phyloP scores from a whole-genome alignment of 2,888 invertebrate genomes.

The Gari tellinella region DNA sequence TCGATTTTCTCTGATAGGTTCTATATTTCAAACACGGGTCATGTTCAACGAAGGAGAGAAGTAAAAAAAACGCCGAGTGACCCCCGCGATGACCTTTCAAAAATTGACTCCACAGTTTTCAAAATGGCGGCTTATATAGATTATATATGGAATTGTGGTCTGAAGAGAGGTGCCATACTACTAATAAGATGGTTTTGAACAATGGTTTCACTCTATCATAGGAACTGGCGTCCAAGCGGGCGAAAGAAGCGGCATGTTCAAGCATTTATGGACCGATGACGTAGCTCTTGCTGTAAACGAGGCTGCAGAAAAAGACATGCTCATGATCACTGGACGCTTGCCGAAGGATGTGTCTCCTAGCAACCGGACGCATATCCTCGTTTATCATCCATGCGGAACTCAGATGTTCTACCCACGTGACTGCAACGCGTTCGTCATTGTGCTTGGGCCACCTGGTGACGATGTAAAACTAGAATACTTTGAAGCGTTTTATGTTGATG shows the following conservation, averaged over 20 bases:
- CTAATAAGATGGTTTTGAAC: no score
- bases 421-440: slow-evolving; percentile 30
- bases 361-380: slow-evolving; percentile 52
- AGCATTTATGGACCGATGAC: slow-evolving; percentile 54
- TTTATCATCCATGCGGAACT: slow-evolving; percentile 65
- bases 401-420: slow-evolving; percentile 50
- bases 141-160: no score
- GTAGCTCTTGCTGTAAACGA: slow-evolving; percentile 40
- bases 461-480: slow-evolving; percentile 61
- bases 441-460: slow-evolving; percentile 61
- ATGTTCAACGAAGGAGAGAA: no score
- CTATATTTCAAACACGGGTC: no score
- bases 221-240: slow-evolving; percentile 59
- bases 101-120: no score
- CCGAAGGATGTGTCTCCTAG: slow-evolving; percentile 31
- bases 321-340: slow-evolving; percentile 49
- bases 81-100: no score
- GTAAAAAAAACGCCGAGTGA: no score
- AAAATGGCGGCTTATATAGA: no score
- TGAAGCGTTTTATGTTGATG: slow-evolving; percentile 66
- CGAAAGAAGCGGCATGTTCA: slow-evolving; percentile 43
- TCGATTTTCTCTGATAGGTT: no score
- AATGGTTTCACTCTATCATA: no score
- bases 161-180: no score
- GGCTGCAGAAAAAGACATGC: slow-evolving; percentile 38